Percentiles rank a stretch among this genome's conserved stretches.
phyloP scores from a whole-genome alignment of 2,113 vertebrate genomes.

The Illadopsis cleaveri region DNA sequence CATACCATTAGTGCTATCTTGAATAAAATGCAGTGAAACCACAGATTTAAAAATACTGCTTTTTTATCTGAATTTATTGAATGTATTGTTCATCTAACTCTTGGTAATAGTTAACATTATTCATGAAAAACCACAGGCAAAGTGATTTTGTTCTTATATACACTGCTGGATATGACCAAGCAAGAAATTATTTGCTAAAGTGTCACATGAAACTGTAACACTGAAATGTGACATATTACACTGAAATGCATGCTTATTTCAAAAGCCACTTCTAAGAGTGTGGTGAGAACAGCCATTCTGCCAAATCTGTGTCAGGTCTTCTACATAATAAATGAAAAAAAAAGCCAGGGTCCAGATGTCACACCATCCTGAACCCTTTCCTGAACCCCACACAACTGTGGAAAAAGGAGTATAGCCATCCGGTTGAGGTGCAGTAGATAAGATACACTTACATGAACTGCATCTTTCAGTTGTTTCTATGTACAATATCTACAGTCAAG shows the following conservation, averaged over 20 bases:
- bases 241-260: not conserved
- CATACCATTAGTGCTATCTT: not conserved
- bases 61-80: not conserved
- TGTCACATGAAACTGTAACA: not conserved
- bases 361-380: not conserved
- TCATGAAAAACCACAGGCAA: not conserved
- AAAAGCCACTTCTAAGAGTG: not conserved
- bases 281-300: not conserved
- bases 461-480: not conserved
- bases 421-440: not conserved
- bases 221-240: not conserved
- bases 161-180: not conserved
- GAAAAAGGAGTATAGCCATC: not conserved
- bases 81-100: not conserved
- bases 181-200: not conserved
- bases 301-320: not conserved
- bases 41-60: not conserved
- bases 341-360: not conserved
- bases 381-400: not conserved
- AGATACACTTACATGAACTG: not conserved
- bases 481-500: not conserved
- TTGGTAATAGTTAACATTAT: not conserved
- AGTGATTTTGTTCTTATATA: not conserved
- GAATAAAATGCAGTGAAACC: not conserved
- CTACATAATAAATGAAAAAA: not conserved